Evolutionary conservation across 2,113 vertebrate genomes (phyloP).

Genomic region (Isurus oxyrinchus): DNA sequence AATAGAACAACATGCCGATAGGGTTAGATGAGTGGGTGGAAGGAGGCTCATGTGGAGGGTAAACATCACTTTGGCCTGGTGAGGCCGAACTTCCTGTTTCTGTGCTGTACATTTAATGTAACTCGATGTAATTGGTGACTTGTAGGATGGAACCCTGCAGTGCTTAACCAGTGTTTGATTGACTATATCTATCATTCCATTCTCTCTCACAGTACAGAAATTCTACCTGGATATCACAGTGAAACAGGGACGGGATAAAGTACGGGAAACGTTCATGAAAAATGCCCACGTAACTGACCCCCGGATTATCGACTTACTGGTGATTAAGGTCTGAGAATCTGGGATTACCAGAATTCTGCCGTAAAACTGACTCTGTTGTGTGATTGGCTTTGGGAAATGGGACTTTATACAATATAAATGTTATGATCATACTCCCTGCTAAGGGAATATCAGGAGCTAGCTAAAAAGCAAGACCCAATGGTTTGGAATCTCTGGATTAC

Average conservation of each 20-base stretch:
- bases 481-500: too few relatives aligned
- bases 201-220: slow-evolving; percentile 56
- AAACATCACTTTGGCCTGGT: neutral
- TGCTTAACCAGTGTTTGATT: neutral
- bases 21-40: neutral
- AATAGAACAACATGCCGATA: neutral
- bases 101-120: neutral
- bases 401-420: neutral
- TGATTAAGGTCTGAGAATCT: slow-evolving; percentile 77
- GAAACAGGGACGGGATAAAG: slow-evolving; percentile 75
- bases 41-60: neutral
- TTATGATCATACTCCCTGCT: neutral
- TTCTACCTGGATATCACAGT: slow-evolving; percentile 81
- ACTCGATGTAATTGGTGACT: neutral
- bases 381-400: neutral
- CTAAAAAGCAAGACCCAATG: too few relatives aligned
- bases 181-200: neutral
- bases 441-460: too few relatives aligned
- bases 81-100: neutral
- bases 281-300: slow-evolving; percentile 80
- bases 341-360: neutral
- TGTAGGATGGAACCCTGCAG: neutral
- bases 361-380: neutral
- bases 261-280: slow-evolving; percentile 82
- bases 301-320: slow-evolving; percentile 81